Evolutionary conservation across 30 jellyfish, hydroid and myxozoan genomes (phyloP).

Genomic region (Rhopilema esculentum): DNA sequence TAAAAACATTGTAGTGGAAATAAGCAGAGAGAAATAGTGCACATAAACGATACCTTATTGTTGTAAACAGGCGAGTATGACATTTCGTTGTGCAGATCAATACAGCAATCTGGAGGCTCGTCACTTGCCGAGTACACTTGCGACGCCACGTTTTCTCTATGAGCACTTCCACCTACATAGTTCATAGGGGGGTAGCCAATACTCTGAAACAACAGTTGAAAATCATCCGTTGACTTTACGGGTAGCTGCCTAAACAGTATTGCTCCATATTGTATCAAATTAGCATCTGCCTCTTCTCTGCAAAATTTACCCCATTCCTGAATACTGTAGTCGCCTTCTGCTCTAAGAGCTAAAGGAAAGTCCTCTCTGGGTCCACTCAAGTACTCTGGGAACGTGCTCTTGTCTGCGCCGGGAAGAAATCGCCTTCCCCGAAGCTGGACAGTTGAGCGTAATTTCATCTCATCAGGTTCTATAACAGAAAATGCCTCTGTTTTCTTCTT

Average conservation of each 20-base stretch:
- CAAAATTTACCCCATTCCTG: conserved; percentile 59
- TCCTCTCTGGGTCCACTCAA: conserved; percentile 58
- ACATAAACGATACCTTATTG: conserved; percentile 57
- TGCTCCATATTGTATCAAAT: conserved; percentile 62
- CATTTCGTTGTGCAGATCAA: conserved; percentile 94
- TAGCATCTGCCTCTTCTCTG: conserved; percentile 56
- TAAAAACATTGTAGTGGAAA: no score
- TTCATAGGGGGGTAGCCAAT: conserved; percentile 69
- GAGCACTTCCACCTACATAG: conserved; percentile 83
- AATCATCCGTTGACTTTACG: conserved; percentile 57
- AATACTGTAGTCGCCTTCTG: conserved; percentile 31
- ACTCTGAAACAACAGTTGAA: conserved; percentile 39
- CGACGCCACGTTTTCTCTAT: conserved; percentile 57
- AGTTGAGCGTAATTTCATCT: not conserved
- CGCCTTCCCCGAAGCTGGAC: conserved; percentile 50
- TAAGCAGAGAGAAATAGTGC: no score
- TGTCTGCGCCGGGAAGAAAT: conserved; percentile 76
- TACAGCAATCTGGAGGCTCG: conserved; percentile 88
- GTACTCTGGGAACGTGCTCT: conserved; percentile 56
- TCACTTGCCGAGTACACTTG: conserved; percentile 87
- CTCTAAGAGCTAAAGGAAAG: conserved; percentile 54
- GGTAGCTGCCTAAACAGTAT: conserved; percentile 79
- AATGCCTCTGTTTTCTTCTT: conserved; percentile 33
- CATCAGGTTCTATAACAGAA: conserved; percentile 35
- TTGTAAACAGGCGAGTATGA: conserved; percentile 75